Evolutionary conservation across 2,888 invertebrate species (phyloP).

Genomic region (Andrena praecox): DNA sequence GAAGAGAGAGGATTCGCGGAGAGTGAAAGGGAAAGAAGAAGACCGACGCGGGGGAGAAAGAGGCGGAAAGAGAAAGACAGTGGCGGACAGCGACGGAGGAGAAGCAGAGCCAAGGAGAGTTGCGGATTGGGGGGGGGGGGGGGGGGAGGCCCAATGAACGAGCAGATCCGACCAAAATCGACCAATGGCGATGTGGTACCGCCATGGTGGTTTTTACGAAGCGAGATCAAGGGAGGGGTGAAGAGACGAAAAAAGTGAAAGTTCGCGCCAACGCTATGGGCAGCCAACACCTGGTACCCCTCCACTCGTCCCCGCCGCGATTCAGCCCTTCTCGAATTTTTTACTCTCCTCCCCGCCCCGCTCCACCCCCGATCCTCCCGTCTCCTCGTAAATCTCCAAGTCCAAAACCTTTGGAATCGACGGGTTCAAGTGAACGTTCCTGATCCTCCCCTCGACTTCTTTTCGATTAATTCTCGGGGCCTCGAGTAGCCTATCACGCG

Average conservation of each 20-base stretch:
- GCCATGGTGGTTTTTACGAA: slow-evolving; percentile 71
- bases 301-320: slow-evolving; percentile 55
- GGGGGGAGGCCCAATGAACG: slow-evolving; percentile 71
- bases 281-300: slow-evolving; percentile 65
- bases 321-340: slow-evolving; percentile 38
- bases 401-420: slow-evolving; percentile 6
- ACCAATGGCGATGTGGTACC: slow-evolving; percentile 66
- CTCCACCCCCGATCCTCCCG: slow-evolving; percentile 6
- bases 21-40: slow-evolving; percentile 54
- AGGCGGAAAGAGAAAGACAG: slow-evolving; percentile 38
- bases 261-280: slow-evolving; percentile 76
- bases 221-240: slow-evolving; percentile 54
- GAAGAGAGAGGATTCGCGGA: slow-evolving; percentile 59
- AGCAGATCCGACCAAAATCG: slow-evolving; percentile 65
- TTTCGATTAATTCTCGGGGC: slow-evolving; percentile 4
- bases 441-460: neutral
- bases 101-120: slow-evolving; percentile 38
- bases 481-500: no score
- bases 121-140: slow-evolving; percentile 37
- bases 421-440: slow-evolving; percentile 1
- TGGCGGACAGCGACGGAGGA: slow-evolving; percentile 29
- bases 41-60: slow-evolving; percentile 26
- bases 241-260: slow-evolving; percentile 82
- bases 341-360: neutral
- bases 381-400: slow-evolving; percentile 27